These are phyloP conservation scores for Anastrepha ludens DNA, from an alignment of 1,140 invertebrate genomes.

Conservation along the genomic window DNA sequence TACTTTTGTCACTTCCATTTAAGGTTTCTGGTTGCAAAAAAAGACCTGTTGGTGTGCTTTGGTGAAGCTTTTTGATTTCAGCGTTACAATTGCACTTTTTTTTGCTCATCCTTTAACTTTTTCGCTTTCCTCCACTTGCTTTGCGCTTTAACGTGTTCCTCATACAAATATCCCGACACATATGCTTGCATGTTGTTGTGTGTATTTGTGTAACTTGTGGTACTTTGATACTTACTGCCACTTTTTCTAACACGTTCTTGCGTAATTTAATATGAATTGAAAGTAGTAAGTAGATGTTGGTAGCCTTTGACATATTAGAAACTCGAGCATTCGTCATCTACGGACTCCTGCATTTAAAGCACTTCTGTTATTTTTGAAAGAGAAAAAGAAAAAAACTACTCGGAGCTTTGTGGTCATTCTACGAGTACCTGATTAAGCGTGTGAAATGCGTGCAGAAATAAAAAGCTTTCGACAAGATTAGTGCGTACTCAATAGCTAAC, in stretches of 20 bases:
- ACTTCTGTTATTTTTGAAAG: neutral
- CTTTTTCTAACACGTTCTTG: constrained; percentile 9
- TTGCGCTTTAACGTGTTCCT: neutral
- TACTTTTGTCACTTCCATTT: constrained; percentile 31
- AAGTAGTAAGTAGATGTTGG: constrained; percentile 38
- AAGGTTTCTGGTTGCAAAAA: constrained; percentile 18
- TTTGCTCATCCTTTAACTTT: neutral
- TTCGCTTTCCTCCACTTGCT: neutral
- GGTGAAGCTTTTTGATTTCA: neutral
- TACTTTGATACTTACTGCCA: constrained; percentile 4
- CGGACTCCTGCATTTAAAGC: neutral
- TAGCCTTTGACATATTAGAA: constrained; percentile 45
- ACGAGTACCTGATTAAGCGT: neutral
- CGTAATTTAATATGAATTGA: constrained; percentile 45
- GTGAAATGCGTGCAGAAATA: neutral
- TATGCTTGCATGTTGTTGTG: neutral
- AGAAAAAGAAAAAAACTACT: neutral
- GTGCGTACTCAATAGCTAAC: neutral
- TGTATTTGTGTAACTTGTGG: neutral
- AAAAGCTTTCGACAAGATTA: neutral
- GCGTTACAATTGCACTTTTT: neutral
- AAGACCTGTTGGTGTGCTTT: constrained; percentile 1
- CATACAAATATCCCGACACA: neutral
- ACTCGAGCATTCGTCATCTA: neutral
- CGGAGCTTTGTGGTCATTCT: neutral